Evolutionary conservation across 2,797 vertebrate species (phyloP).

Genomic region (Enteromius treurensis): DNA sequence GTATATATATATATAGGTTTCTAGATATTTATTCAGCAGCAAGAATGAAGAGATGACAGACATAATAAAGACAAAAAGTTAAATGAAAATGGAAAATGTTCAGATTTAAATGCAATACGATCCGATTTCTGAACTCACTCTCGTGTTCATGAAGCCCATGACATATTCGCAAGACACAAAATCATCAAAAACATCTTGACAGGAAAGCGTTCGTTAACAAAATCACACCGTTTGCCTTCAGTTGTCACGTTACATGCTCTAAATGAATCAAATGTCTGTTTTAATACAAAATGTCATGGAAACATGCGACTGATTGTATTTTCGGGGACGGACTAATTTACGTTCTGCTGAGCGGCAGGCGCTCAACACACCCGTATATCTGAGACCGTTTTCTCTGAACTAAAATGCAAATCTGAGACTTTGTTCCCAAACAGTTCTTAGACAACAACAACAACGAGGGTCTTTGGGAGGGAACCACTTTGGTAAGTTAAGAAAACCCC

Average conservation of each 20-base stretch:
- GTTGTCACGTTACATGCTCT: neutral
- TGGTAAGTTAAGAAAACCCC: constrained; percentile 56
- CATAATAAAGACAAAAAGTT: constrained; percentile 34
- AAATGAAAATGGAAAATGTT: constrained; percentile 47
- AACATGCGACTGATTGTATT: constrained; percentile 15
- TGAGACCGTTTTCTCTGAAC: neutral
- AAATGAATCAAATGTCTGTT: constrained; percentile 2
- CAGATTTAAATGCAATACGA: constrained; percentile 31
- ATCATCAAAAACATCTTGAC: constrained; percentile 20
- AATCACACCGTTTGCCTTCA: constrained; percentile 15
- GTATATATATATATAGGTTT: constrained; percentile 57
- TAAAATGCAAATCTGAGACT: constrained; percentile 26
- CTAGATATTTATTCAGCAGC: constrained; percentile 63
- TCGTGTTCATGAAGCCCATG: constrained; percentile 40
- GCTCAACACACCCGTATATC: constrained; percentile 22
- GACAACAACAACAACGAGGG: constrained; percentile 34
- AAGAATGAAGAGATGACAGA: constrained; percentile 56
- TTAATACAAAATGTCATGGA: constrained; percentile 7
- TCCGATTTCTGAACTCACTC: constrained; percentile 25
- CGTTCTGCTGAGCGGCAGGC: neutral
- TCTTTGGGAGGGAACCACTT: constrained; percentile 60
- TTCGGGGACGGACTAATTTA: neutral
- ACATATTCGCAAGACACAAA: constrained; percentile 15
- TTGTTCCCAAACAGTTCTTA: constrained; percentile 37
- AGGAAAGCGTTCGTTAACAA: constrained; percentile 7